Evolutionary conservation across 2,113 vertebrate species (phyloP).

Genomic region (Eublepharis macularius): DNA sequence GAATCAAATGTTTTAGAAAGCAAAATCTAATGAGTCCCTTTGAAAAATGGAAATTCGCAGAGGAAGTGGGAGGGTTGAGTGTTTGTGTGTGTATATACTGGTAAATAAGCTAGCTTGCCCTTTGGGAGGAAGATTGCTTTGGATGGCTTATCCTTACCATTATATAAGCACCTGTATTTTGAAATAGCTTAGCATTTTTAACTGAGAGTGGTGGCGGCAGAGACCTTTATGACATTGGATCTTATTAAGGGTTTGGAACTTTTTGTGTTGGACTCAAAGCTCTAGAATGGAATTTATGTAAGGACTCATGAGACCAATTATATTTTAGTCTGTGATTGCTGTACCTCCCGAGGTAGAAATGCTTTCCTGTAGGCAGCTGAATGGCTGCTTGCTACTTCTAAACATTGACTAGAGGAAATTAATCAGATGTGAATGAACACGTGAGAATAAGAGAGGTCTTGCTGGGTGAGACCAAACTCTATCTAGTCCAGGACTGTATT

Average conservation of each 20-base stretch:
- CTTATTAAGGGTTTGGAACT: background rate
- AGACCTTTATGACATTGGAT: background rate
- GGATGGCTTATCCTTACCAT: constrained; percentile 14
- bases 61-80: constrained; percentile 17
- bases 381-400: background rate
- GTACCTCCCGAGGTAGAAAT: background rate
- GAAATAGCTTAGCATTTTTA: constrained; percentile 9
- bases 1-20: constrained; percentile 25
- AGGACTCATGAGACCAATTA: background rate
- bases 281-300: background rate
- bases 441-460: background rate
- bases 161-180: constrained; percentile 34
- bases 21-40: constrained; percentile 46
- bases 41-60: constrained; percentile 35
- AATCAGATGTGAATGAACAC: background rate
- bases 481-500: background rate
- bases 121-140: constrained; percentile 45
- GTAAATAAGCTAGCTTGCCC: constrained; percentile 39
- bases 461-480: background rate
- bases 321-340: background rate
- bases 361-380: background rate
- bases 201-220: constrained; percentile 23
- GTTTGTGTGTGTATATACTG: background rate
- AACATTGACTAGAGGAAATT: background rate
- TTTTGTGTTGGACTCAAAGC: background rate